Base-by-base conservation (phyloP, 2,797 vertebrate genomes). In the Takifugu ocellatus region DNA sequence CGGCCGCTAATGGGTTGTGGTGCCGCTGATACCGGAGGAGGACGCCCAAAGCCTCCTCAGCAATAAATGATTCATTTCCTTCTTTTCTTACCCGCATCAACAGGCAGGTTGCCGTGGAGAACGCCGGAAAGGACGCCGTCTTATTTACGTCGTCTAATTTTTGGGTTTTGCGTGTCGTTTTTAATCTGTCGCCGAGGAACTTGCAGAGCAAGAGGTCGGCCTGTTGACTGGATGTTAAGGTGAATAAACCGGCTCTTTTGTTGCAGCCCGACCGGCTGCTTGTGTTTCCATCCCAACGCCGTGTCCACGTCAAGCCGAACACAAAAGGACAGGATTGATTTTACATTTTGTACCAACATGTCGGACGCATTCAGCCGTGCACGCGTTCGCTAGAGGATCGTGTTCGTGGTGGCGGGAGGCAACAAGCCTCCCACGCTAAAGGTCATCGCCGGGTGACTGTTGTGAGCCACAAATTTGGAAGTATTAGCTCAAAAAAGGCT, bases 1-100 rank as follows among this genome's bases (percentile, higher is more conserved):
- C 64, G 27, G 59, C 48, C 65, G 48, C 26, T 52, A 51, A 65
- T 49, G 49, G 51, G n/a, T 52, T 60, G 59, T 25, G 49, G 59
- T 61, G 51, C 17, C 49, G 43, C 54, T 72, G 61, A 81, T 66
- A 53, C 49, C 44, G 16, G 56, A 65, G 45, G 59, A 53, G 17
- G 49, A 24, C 15, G 36, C 44, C 44, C 58, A 58, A 15, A 33
- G 72, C 29, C 29, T 44, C 63, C 54, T 17, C 8, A 66, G 49
- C 54, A 77, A 80, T 78, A 57, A 77, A 85, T 82, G 24, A 86
- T 82, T 80, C 15, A 79, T 73, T 71, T 79, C 26, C 62, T 59
- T 50, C 52, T 64, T 66, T 75, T 67, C 36, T 52, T 70, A 27
- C 51, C 43, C 39, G 58, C 56, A 59, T 42, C 68, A 36, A 1